Conservation (phyloP, 2,888 invertebrate species). For the Saturnia japonica region DNA sequence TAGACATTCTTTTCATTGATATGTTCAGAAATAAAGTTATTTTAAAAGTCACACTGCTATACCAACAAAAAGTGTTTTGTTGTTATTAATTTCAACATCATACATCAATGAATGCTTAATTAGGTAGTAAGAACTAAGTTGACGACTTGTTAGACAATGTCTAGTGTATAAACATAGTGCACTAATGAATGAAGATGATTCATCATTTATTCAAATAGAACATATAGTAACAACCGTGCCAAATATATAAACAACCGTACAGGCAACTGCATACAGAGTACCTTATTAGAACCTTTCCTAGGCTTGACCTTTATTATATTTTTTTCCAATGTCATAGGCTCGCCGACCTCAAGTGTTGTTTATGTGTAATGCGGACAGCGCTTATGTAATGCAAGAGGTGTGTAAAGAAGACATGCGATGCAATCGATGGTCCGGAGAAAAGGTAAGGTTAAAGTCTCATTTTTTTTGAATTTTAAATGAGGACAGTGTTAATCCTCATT, state of each 20-base stretch:
- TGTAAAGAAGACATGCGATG: slow-evolving; percentile 86
- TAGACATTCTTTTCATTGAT: too few relatives aligned
- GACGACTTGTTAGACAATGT: background rate
- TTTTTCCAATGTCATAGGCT: slow-evolving; percentile 55
- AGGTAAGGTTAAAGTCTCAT: slow-evolving; percentile 53
- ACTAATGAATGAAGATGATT: background rate
- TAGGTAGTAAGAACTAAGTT: background rate
- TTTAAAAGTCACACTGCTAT: too few relatives aligned
- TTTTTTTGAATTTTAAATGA: too few relatives aligned
- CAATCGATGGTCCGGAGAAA: slow-evolving; percentile 84
- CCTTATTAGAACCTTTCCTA: slow-evolving; percentile 11
- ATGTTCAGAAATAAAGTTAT: too few relatives aligned
- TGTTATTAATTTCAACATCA: background rate
- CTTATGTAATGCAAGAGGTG: slow-evolving; percentile 87
- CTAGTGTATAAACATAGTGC: slow-evolving; percentile 3
- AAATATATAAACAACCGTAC: slow-evolving; percentile 12
- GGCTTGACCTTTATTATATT: background rate
- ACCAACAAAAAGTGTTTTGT: too few relatives aligned
- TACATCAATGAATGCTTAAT: background rate
- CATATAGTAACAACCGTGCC: background rate
- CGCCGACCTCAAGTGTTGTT: slow-evolving; percentile 85
- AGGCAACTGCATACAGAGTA: slow-evolving; percentile 5
- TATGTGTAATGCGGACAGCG: slow-evolving; percentile 86
- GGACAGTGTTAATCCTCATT: too few relatives aligned
- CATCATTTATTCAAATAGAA: background rate